Percentiles rank a stretch among this genome's conserved stretches.
Evolutionary conservation across 1,140 invertebrate genomes (phyloP).

Genomic region (Paraescarpia echinospica): DNA sequence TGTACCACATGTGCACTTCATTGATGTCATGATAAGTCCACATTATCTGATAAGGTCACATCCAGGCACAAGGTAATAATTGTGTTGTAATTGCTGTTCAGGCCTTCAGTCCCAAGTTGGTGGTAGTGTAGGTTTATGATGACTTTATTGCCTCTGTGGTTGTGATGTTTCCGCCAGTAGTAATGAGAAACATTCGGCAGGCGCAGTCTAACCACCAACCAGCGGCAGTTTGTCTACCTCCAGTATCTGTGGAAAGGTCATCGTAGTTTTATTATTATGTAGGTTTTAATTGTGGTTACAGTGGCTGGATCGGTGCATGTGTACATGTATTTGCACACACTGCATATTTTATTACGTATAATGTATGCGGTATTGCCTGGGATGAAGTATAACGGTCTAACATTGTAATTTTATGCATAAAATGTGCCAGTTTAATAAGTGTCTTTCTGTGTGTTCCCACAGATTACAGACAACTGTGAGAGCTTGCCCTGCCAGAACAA

Average conservation of each 20-base stretch:
- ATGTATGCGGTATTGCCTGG: too few species aligned
- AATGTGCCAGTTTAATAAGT: not conserved
- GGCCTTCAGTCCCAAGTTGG: not conserved
- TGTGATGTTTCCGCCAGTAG: not conserved
- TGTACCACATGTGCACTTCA: not conserved
- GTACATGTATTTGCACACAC: too few species aligned
- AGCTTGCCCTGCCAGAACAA: not conserved
- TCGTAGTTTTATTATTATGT: not conserved
- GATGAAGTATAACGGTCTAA: not conserved
- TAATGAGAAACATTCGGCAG: not conserved
- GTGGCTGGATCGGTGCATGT: not conserved
- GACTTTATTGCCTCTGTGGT: not conserved
- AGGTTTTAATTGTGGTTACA: not conserved
- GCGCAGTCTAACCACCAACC: not conserved
- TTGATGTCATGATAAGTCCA: not conserved
- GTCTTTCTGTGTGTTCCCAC: not conserved
- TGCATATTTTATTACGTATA: too few species aligned
- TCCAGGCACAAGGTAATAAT: not conserved
- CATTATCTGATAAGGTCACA: not conserved
- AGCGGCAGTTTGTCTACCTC: not conserved
- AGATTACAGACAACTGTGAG: slow-evolving; percentile 14
- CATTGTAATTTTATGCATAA: not conserved
- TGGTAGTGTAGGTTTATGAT: not conserved
- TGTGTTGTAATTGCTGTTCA: not conserved
- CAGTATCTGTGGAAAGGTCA: not conserved